Evolutionary conservation across 2,797 vertebrate genomes (phyloP).

Genomic region (Eulemur mongoz): DNA sequence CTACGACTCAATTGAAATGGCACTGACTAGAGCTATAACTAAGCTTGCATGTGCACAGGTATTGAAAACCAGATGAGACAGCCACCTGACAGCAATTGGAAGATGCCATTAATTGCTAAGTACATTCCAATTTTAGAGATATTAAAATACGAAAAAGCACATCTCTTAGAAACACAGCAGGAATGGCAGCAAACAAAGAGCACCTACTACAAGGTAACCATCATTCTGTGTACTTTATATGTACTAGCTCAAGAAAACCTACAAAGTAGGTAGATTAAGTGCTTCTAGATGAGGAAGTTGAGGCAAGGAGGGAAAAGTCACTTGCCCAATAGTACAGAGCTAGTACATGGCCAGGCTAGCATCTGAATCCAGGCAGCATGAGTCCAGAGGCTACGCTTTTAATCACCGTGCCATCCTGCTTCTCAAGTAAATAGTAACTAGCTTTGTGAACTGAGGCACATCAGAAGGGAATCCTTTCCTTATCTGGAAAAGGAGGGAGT

Average conservation of each 20-base stretch:
- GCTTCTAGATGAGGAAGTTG: neutral
- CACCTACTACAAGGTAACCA: neutral
- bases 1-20: neutral
- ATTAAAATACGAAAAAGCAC: neutral
- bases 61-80: neutral
- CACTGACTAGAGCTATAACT: neutral
- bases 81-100: neutral
- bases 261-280: neutral
- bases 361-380: neutral
- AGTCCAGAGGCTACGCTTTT: neutral
- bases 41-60: neutral
- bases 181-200: neutral
- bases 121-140: neutral
- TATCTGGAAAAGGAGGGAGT: neutral
- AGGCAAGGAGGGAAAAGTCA: neutral
- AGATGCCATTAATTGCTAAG: neutral
- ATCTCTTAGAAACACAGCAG: neutral
- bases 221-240: neutral
- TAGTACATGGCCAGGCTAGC: neutral
- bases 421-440: neutral
- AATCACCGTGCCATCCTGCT: neutral
- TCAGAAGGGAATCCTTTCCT: neutral
- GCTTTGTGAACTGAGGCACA: neutral
- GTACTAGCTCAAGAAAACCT: neutral
- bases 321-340: neutral